phyloP scores from a whole-genome alignment of 1,140 invertebrate species.

The Brachionus manjavacas region DNA sequence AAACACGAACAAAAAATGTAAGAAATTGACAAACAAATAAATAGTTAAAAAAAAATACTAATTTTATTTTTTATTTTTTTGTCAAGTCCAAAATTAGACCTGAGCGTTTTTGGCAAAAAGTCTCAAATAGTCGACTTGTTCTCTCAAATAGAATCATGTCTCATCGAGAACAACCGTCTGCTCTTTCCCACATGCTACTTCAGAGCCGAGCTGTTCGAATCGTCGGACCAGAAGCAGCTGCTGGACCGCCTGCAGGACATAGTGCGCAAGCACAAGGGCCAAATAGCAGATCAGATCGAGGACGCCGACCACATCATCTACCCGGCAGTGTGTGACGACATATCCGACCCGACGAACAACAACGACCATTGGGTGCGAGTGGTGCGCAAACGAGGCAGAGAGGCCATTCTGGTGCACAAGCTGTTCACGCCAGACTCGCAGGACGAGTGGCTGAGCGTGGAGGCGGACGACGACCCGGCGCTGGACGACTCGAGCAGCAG shows the following conservation, averaged over 20 bases:
- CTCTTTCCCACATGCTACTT: conserved; percentile 39
- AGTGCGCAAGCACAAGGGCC: conserved; percentile 23
- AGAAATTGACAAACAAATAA: neutral
- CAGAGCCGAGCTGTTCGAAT: neutral
- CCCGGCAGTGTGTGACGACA: neutral
- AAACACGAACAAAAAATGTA: conserved; percentile 42
- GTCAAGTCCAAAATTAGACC: conserved; percentile 27
- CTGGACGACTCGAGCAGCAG: neutral
- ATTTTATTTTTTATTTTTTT: neutral
- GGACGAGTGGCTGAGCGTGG: conserved; percentile 39
- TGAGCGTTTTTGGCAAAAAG: conserved; percentile 19
- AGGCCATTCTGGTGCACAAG: neutral
- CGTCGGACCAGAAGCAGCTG: neutral
- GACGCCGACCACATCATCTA: conserved; percentile 41
- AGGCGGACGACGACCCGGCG: neutral
- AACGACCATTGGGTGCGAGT: conserved; percentile 30
- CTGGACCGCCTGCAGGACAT: neutral
- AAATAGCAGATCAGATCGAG: neutral
- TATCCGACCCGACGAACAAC: neutral
- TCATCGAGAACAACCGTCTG: conserved; percentile 33
- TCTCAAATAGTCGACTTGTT: conserved; percentile 35
- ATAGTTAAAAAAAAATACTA: neutral
- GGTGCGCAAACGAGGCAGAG: conserved; percentile 20
- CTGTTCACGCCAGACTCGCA: conserved; percentile 28
- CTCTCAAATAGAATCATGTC: neutral